Evolutionary conservation across 2,888 invertebrate species (phyloP), one percentile per base, ranked within the genome.

Genomic region (Julus scandinavius): DNA sequence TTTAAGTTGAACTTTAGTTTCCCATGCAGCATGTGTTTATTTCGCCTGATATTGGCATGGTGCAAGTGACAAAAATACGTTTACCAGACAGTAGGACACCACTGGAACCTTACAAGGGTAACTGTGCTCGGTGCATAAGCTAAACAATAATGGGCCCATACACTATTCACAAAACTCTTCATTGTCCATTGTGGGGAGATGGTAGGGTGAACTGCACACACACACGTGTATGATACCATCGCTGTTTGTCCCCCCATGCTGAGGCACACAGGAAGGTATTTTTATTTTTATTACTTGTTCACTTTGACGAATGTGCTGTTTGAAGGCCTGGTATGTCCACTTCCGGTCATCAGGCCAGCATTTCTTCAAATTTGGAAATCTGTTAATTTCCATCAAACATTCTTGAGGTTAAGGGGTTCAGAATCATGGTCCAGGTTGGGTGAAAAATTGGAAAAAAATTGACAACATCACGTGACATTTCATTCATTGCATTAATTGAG

Each of bases 211-310:
- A 58, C 58, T 58, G 58, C 58, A 58, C 50, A 2, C 1, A 13
- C 50, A 50, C 58, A 58, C 58, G 58, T 58, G 58, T 58, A 5
- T 58, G 58, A 58, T 58, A 58, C 58, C 58, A 58, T 58, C 58
- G 58, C 58, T 58, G 50, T 50, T 9, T 50, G 17, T 17, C 58
- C 58, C 58, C 58, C 17, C 58, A 58, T 17, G 58, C 58, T 58
- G 58, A 50, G 58, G 17, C 17, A 50, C 50, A 17, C 58, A 58
- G 17, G 58, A 58, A 58, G 58, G 17, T 58, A 58, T 58, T 58
- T 58, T 58, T 58, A 58, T 58, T 58, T 58, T 58, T 58, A 58
- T 58, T 58, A 58, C 58, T 58, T 58, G 58, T 13, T 5, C 5
- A 17, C 58, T 5, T 58, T 5, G 17, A 17, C 15, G 58, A 58